phyloP scores from a whole-genome alignment of 2,888 invertebrate genomes.

The Graphium colonna region DNA sequence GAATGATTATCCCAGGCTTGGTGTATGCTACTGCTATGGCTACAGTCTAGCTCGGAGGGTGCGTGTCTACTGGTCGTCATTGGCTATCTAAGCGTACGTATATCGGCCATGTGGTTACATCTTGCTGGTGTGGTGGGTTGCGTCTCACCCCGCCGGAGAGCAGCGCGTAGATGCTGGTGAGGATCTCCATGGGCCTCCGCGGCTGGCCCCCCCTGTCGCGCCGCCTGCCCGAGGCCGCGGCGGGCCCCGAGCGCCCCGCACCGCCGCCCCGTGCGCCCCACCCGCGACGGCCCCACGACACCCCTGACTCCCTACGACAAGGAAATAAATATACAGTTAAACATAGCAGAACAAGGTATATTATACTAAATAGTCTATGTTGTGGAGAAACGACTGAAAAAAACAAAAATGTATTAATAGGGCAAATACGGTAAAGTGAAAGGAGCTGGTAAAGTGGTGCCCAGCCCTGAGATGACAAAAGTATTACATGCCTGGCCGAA shows the following conservation, averaged over 20 bases:
- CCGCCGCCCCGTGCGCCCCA: constrained; percentile 45
- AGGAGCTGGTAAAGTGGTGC: no score
- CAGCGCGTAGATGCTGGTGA: constrained; percentile 76
- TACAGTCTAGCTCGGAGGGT: neutral
- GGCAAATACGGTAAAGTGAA: no score
- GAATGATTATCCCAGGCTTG: neutral
- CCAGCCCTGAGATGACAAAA: no score
- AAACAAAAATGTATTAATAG: no score
- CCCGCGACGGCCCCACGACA: constrained; percentile 56
- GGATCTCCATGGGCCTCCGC: constrained; percentile 77
- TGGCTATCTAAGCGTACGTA: constrained; percentile 8
- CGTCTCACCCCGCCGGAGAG: constrained; percentile 69
- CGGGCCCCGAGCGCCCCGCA: constrained; percentile 48
- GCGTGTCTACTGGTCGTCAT: neutral
- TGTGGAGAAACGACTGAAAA: no score
- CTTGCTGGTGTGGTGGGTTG: constrained; percentile 20
- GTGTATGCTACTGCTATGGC: neutral
- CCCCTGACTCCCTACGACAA: constrained; percentile 61
- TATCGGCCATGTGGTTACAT: constrained; percentile 20
- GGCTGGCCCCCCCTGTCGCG: constrained; percentile 69
- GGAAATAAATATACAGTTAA: no score
- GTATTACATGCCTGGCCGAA: no score
- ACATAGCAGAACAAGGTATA: no score
- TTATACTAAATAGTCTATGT: no score
- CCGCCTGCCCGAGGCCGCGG: constrained; percentile 60